Evolutionary conservation across 2,888 invertebrate species (phyloP).

Genomic region (Petrolisthes manimaculis): DNA sequence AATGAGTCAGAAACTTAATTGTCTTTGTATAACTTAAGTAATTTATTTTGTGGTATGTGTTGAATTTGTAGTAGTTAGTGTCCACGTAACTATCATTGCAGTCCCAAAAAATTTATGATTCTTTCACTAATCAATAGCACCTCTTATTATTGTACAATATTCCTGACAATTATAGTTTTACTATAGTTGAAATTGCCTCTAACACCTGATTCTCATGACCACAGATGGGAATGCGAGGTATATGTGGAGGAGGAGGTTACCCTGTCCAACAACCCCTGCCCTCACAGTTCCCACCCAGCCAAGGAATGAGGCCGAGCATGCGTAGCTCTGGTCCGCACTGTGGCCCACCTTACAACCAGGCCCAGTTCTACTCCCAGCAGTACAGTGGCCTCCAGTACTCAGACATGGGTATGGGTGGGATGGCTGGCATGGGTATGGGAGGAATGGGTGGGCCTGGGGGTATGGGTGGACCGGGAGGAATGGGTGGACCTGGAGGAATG

Average conservation of each 20-base stretch:
- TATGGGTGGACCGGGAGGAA: slow-evolving; percentile 64
- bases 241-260: slow-evolving; percentile 58
- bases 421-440: slow-evolving; percentile 64
- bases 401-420: slow-evolving; percentile 66
- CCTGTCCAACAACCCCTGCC: slow-evolving; percentile 66
- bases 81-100: too few species aligned
- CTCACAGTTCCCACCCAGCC: slow-evolving; percentile 71
- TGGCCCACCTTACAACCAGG: slow-evolving; percentile 66
- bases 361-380: slow-evolving; percentile 70
- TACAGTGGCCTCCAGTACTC: slow-evolving; percentile 64
- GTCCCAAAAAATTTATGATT: too few species aligned
- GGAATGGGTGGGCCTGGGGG: slow-evolving; percentile 64
- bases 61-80: too few species aligned
- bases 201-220: too few species aligned
- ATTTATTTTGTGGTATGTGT: too few species aligned
- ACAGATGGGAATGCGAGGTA: slow-evolving; percentile 62
- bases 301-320: slow-evolving; percentile 66
- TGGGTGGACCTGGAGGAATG: slow-evolving; percentile 57
- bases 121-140: too few species aligned
- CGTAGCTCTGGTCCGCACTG: slow-evolving; percentile 59
- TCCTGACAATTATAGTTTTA: too few species aligned
- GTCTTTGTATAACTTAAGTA: too few species aligned
- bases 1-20: too few species aligned
- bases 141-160: too few species aligned
- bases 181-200: too few species aligned